A percentile compares a stretch with the other conserved stretches of the same genome.
These are phyloP conservation scores for Rattus rattus DNA, from an alignment of 2,113 vertebrate genomes.

Conservation along the genomic window DNA sequence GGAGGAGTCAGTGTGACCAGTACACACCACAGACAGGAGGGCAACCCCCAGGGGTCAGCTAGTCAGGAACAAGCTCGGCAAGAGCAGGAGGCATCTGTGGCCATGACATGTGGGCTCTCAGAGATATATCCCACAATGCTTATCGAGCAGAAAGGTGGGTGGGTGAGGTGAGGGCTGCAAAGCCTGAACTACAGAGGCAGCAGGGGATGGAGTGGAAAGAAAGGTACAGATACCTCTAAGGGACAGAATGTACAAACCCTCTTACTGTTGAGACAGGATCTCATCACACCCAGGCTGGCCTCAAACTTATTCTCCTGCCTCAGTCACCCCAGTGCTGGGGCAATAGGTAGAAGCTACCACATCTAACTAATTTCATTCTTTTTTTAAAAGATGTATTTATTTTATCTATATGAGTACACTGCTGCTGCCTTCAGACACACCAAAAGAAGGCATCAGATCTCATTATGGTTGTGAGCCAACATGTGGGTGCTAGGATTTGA, in stretches of 20 bases:
- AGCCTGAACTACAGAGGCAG: background rate
- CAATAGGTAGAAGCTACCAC: background rate
- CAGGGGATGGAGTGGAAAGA: rapidly evolving
- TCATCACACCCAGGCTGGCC: background rate
- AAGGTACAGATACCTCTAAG: rapidly evolving
- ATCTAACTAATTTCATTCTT: background rate
- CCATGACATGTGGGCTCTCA: rapidly evolving
- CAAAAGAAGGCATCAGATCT: too few relatives aligned
- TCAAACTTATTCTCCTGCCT: background rate
- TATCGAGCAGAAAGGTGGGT: background rate
- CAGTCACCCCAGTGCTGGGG: background rate
- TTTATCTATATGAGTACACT: too few relatives aligned
- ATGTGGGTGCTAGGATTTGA: too few relatives aligned
- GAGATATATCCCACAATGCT: background rate
- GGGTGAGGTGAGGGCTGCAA: rapidly evolving
- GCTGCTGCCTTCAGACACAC: too few relatives aligned
- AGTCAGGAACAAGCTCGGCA: rapidly evolving
- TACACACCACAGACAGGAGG: background rate
- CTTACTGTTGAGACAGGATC: background rate
- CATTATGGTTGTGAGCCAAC: too few relatives aligned
- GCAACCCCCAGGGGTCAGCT: rapidly evolving
- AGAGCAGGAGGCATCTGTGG: background rate
- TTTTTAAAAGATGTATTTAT: too few relatives aligned
- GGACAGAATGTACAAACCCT: rapidly evolving
- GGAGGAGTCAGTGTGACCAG: rapidly evolving